phyloP scores from a whole-genome alignment of 2,113 vertebrate genomes.

The Haplotaxodon microlepis region DNA sequence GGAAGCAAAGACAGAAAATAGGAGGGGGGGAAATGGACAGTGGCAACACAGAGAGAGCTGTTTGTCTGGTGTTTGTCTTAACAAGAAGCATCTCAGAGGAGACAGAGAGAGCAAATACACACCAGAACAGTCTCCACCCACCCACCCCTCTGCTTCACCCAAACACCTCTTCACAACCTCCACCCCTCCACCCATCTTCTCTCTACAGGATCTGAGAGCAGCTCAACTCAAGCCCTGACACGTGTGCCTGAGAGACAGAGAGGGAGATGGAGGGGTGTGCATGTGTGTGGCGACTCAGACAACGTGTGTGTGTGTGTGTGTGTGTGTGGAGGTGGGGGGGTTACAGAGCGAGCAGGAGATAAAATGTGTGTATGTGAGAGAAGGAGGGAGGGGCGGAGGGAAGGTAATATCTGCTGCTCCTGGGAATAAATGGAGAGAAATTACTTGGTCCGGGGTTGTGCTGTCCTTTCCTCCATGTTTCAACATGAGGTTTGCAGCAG shows the following conservation, averaged over 20 bases:
- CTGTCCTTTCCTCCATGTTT: neutral
- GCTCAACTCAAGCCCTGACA: conserved; percentile 68
- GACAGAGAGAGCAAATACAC: conserved; percentile 26
- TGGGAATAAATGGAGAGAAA: conserved; percentile 50
- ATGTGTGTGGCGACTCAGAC: neutral
- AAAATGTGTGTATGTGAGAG: conserved; percentile 15
- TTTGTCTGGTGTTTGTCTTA: conserved; percentile 58
- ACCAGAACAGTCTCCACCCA: conserved; percentile 20
- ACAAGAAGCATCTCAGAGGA: conserved; percentile 45
- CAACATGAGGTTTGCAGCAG: neutral
- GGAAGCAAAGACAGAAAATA: neutral
- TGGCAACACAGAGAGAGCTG: conserved; percentile 23
- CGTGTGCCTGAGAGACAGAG: conserved; percentile 47
- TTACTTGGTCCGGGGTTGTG: neutral
- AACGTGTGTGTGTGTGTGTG: neutral
- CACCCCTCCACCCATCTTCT: neutral
- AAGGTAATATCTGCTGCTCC: conserved; percentile 59
- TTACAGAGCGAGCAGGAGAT: neutral
- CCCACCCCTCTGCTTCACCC: neutral
- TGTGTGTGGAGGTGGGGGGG: neutral
- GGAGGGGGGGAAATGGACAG: neutral
- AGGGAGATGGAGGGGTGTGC: conserved; percentile 13
- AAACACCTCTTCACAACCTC: neutral
- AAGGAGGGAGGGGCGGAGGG: neutral
- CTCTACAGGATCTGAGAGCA: conserved; percentile 66